Percentiles rank a stretch among this genome's conserved stretches.
These are phyloP conservation scores for Odontocerum albicorne DNA, from an alignment of 2,888 invertebrate genomes.

Conservation along the genomic window DNA sequence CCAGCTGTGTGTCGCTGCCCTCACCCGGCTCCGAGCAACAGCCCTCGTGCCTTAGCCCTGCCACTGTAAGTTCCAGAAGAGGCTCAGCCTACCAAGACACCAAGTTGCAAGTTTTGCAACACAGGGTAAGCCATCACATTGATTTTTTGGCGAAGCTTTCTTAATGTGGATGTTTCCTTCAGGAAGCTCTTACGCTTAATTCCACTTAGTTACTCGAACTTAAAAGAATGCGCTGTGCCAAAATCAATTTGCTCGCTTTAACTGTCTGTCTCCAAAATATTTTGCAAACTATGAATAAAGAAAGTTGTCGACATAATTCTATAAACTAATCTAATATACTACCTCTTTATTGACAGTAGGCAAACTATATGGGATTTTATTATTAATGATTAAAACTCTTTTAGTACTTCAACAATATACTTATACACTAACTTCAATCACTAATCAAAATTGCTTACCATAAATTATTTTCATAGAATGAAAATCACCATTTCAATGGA, in stretches of 20 bases:
- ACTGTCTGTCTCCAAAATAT: conserved; percentile 22
- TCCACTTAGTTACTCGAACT: background rate
- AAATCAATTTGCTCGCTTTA: conserved; percentile 49
- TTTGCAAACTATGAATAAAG: no score
- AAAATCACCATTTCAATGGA: no score
- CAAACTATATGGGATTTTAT: no score
- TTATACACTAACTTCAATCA: no score
- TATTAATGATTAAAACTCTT: no score
- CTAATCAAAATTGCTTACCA: no score
- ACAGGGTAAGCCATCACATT: conserved; percentile 78
- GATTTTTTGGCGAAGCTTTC: conserved; percentile 62
- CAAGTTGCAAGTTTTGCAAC: conserved; percentile 72
- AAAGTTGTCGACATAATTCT: no score
- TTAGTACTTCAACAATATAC: no score
- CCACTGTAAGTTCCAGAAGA: conserved; percentile 70
- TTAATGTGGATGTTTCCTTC: conserved; percentile 4
- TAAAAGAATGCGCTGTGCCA: conserved; percentile 40
- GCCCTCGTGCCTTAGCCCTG: conserved; percentile 62
- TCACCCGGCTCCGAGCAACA: conserved; percentile 68
- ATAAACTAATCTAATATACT: no score
- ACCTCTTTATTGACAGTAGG: no score
- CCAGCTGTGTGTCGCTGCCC: conserved; percentile 75
- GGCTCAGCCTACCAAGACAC: conserved; percentile 59
- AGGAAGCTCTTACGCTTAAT: conserved; percentile 1
- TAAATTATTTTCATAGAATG: no score